phyloP scores from a whole-genome alignment of 2,888 invertebrate genomes.

The Nephrocerus scutellatus region DNA sequence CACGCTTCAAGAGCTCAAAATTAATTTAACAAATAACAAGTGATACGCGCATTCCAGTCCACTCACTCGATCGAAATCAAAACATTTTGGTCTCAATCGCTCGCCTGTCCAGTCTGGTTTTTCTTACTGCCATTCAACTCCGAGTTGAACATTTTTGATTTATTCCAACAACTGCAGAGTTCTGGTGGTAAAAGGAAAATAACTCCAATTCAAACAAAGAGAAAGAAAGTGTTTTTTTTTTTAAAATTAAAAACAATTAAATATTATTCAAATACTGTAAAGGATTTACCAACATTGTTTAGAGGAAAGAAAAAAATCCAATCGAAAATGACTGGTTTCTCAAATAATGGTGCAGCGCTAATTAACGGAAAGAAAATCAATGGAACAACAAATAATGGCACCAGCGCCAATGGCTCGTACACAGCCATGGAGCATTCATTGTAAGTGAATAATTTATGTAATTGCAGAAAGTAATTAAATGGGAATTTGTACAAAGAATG shows the following conservation, averaged over 20 bases:
- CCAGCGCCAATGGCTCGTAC: slow-evolving; percentile 26
- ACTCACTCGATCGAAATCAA: too few relatives aligned
- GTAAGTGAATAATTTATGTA: slow-evolving; percentile 28
- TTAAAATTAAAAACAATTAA: background rate
- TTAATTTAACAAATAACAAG: slow-evolving; percentile 1
- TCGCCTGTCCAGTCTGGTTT: too few relatives aligned
- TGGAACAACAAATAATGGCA: slow-evolving; percentile 23
- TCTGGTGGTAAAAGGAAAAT: slow-evolving; percentile 4
- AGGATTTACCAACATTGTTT: background rate
- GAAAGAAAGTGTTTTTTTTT: slow-evolving; percentile 1
- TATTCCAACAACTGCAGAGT: too few relatives aligned
- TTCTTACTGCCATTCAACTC: too few relatives aligned
- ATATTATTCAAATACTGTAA: background rate
- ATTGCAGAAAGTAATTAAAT: too few relatives aligned
- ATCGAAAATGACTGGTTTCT: slow-evolving; percentile 33
- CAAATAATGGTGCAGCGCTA: slow-evolving; percentile 24
- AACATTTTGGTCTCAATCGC: too few relatives aligned
- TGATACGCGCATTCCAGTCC: too few relatives aligned
- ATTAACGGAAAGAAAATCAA: slow-evolving; percentile 23
- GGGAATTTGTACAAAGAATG: too few relatives aligned
- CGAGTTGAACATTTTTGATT: too few relatives aligned
- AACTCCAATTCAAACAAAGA: slow-evolving; percentile 4
- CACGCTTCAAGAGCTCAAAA: background rate
- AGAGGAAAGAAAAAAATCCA: background rate
- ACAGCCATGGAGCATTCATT: slow-evolving; percentile 31